Percentiles rank a stretch among this genome's conserved stretches.
Evolutionary conservation across 2,797 vertebrate genomes (phyloP).

Genomic region (Melanotaenia maccullochi): DNA sequence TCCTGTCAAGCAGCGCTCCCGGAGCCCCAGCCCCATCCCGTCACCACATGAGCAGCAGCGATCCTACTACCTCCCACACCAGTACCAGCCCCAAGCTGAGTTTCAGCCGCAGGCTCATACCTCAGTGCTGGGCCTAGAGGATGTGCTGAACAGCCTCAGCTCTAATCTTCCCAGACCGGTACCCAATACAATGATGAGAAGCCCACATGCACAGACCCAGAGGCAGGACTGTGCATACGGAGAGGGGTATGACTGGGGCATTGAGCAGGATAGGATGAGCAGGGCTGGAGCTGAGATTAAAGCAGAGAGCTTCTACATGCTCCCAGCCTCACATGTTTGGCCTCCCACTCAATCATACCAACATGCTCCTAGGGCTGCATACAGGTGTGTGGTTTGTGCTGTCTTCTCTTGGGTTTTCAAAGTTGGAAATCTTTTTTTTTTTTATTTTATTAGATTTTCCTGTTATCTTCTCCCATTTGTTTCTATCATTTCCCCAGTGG

Average conservation of each 20-base stretch:
- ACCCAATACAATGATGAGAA: conserved; percentile 84
- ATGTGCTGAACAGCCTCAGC: conserved; percentile 84
- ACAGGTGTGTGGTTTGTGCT: conserved; percentile 62
- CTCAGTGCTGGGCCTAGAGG: conserved; percentile 80
- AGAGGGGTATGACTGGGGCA: conserved; percentile 75
- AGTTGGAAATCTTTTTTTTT: background rate
- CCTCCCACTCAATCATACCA: conserved; percentile 85
- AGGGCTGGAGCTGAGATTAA: conserved; percentile 74
- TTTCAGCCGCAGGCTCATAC: conserved; percentile 47
- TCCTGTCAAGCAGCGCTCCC: conserved; percentile 86
- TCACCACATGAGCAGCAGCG: conserved; percentile 79
- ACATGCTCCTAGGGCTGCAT: conserved; percentile 71
- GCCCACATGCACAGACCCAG: conserved; percentile 79
- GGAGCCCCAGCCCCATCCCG: conserved; percentile 91
- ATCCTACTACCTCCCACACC: conserved; percentile 45
- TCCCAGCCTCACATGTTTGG: conserved; percentile 83
- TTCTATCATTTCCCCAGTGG: conserved; percentile 59
- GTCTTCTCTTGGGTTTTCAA: background rate
- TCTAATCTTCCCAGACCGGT: conserved; percentile 79
- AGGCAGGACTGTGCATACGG: conserved; percentile 82
- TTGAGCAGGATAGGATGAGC: conserved; percentile 70
- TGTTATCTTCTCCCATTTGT: background rate
- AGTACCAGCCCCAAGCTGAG: conserved; percentile 16
- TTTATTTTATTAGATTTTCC: background rate
- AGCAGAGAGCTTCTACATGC: conserved; percentile 84